A percentile compares a stretch with the other conserved stretches of the same genome.
phyloP scores from a whole-genome alignment of 2,797 vertebrate genomes.

The Pseudochaenichthys georgianus region DNA sequence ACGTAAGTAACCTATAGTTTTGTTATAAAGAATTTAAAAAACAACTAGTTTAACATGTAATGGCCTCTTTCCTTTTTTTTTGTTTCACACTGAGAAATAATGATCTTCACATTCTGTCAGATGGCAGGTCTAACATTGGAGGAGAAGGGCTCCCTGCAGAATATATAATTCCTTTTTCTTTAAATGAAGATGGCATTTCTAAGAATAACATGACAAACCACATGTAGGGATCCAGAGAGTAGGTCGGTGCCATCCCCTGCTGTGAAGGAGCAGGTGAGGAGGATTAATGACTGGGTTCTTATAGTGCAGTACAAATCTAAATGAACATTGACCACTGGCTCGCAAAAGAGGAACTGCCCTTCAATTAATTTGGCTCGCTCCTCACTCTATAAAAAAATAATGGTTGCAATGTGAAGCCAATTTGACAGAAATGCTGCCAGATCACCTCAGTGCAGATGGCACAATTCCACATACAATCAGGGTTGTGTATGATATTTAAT shows the following conservation, averaged over 20 bases:
- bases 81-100: constrained; percentile 15
- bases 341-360: constrained; percentile 43
- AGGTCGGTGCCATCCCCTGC: constrained; percentile 20
- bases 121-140: constrained; percentile 22
- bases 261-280: constrained; percentile 34
- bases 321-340: constrained; percentile 50
- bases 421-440: constrained; percentile 16
- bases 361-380: constrained; percentile 43
- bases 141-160: constrained; percentile 1
- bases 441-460: neutral
- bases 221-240: constrained; percentile 26
- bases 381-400: constrained; percentile 37
- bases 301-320: constrained; percentile 35
- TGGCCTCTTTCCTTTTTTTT: constrained; percentile 2
- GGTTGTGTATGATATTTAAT: neutral
- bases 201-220: constrained; percentile 44
- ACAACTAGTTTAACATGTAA: neutral
- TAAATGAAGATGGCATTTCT: constrained; percentile 23
- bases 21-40: neutral
- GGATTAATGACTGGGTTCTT: constrained; percentile 47
- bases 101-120: constrained; percentile 9
- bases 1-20: neutral
- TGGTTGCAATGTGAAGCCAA: constrained; percentile 11
- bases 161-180: constrained; percentile 3
- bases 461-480: neutral